Evolutionary conservation across 1,140 invertebrate species (phyloP), one percentile per base, ranked within the genome.

Genomic region (Drosophila asahinai): DNA sequence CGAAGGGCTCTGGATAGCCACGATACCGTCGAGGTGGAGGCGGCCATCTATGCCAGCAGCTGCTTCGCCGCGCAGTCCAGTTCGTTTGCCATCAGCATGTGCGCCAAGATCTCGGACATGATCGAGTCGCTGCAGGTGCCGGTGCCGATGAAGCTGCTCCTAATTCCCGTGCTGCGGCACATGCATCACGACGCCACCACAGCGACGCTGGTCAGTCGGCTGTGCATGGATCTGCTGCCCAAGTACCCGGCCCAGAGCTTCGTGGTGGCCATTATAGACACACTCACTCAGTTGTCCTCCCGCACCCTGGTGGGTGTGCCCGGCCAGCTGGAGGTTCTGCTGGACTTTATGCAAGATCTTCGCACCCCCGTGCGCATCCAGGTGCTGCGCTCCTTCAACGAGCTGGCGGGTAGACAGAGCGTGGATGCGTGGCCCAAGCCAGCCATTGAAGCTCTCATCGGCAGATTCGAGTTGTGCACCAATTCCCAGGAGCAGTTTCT

Each of bases 61-160:
- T 96, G 97, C 94, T 99, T 99, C 95, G 97, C 98, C 49, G 96
- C 97, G 12, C 96, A 98, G 92, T 99, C 98, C 83, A 97, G 97
- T 93, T 95, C 96, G 40, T 99, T 99, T 95, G 98, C 98, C n/a
- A 96, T 98, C 9, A 98, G 97, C 57, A 99, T 99, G 96, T 99
- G 98, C 90, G 97, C 97, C 79, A 99, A 99, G 94, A 96, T 99
- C 52, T 97, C 97, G 1, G 96, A 98, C 67, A 99, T 99, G 98
- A 98, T 99, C 77, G 96, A 97, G 91, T 97, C 97, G 52, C 95
- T 98, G 82, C 96, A 97, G 47, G 99, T 98, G 1, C 97, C 98
- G 5, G 96, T 98, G 7, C 97, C 98, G 49, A 96, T 98, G 94
- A 98, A 99, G 92, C 94, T 99, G 5, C 96, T 97, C 80, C 94